Evolutionary conservation across 92 coral and sea anemone species (phyloP).

Genomic region (Epizoanthus rinbou): DNA sequence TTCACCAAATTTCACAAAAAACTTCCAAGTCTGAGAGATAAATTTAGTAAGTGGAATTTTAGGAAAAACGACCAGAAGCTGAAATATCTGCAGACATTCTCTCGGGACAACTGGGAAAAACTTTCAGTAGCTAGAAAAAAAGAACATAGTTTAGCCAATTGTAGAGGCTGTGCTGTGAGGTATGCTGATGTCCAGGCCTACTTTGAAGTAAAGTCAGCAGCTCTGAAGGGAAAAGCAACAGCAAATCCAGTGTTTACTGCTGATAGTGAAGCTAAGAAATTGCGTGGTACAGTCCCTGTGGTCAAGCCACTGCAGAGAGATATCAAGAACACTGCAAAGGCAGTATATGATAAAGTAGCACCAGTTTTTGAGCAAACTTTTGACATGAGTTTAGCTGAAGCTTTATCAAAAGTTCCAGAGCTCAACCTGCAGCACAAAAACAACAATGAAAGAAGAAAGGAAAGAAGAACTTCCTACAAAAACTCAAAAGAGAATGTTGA

Average conservation of each 20-base stretch:
- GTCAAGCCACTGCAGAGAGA: too few relatives aligned
- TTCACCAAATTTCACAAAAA: constrained; percentile 32
- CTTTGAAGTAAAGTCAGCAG: constrained; percentile 43
- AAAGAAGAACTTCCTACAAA: constrained; percentile 12
- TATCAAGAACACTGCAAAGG: too few relatives aligned
- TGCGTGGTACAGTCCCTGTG: too few relatives aligned
- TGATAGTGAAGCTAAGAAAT: constrained; percentile 16
- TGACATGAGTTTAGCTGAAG: constrained; percentile 33
- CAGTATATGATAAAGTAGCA: constrained; percentile 26
- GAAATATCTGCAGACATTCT: constrained; percentile 38
- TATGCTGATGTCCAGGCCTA: constrained; percentile 34
- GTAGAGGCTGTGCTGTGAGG: constrained; percentile 54
- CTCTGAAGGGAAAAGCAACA: constrained; percentile 51
- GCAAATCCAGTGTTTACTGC: constrained; percentile 46
- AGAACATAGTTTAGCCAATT: constrained; percentile 52
- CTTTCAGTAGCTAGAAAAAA: constrained; percentile 35
- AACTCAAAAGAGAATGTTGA: constrained; percentile 31
- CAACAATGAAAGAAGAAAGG: constrained; percentile 29
- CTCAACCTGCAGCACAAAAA: constrained; percentile 33
- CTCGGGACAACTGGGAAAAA: constrained; percentile 44
- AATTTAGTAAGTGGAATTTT: constrained; percentile 48
- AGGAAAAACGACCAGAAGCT: constrained; percentile 39
- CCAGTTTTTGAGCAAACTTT: constrained; percentile 26
- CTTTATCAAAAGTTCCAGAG: constrained; percentile 35
- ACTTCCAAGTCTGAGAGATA: constrained; percentile 40